phyloP scores from a whole-genome alignment of 2,113 vertebrate species.

The Fulica atra region DNA sequence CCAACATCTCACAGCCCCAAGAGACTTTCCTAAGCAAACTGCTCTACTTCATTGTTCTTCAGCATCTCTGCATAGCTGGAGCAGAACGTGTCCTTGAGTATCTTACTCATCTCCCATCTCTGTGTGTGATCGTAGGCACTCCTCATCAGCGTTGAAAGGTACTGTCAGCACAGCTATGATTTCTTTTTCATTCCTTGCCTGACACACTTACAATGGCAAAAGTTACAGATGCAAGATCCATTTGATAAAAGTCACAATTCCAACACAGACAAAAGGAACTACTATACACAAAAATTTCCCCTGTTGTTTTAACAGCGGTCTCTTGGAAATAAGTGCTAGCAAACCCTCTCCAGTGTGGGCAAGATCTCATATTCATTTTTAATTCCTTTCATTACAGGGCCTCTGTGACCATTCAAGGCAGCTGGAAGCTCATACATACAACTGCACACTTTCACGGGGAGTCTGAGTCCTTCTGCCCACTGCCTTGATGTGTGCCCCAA shows the following conservation, averaged over 20 bases:
- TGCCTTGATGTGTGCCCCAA: rapidly evolving
- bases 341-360: background rate
- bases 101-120: background rate
- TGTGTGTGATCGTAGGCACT: background rate
- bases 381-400: background rate
- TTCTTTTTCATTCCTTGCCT: background rate
- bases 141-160: background rate
- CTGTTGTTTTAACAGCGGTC: background rate
- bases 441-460: background rate
- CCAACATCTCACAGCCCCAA: background rate
- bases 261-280: background rate
- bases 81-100: background rate
- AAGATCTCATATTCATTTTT: background rate
- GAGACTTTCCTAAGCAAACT: background rate
- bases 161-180: background rate
- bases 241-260: background rate
- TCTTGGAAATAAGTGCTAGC: background rate
- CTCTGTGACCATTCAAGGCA: background rate
- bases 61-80: background rate
- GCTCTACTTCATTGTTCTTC: background rate
- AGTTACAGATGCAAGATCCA: background rate
- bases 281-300: background rate
- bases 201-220: background rate
- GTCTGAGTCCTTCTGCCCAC: background rate
- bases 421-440: background rate